phyloP scores from a whole-genome alignment of 2,888 invertebrate species.

The Chesias legatella region DNA sequence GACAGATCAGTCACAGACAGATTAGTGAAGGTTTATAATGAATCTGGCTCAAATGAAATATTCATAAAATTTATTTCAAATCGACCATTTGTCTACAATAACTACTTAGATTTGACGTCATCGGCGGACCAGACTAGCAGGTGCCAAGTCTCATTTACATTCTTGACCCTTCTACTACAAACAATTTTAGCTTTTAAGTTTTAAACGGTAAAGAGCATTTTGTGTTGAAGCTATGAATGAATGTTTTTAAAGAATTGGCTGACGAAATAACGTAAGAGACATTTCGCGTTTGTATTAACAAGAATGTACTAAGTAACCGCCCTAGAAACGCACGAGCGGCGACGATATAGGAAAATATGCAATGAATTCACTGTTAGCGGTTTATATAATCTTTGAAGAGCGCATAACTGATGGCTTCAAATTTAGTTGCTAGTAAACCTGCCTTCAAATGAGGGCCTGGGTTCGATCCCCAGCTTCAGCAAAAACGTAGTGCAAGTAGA shows the following conservation, averaged over 20 bases:
- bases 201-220: constrained; percentile 21
- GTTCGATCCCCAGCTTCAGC: too few species aligned
- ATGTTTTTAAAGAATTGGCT: constrained; percentile 23
- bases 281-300: constrained; percentile 26
- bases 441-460: too few species aligned
- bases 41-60: neutral
- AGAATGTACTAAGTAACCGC: neutral
- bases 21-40: neutral
- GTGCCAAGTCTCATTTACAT: constrained; percentile 69
- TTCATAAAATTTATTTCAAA: constrained; percentile 26
- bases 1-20: too few species aligned
- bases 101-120: constrained; percentile 57
- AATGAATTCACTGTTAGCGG: too few species aligned
- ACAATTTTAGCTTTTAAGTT: constrained; percentile 32
- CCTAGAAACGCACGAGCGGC: too few species aligned
- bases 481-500: too few species aligned
- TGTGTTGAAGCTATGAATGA: constrained; percentile 17
- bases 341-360: too few species aligned
- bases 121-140: constrained; percentile 61
- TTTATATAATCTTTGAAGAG: too few species aligned
- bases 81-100: constrained; percentile 44
- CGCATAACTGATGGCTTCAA: too few species aligned
- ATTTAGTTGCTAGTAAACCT: too few species aligned
- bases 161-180: constrained; percentile 37
- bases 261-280: constrained; percentile 30